Conservation (phyloP, 2,113 vertebrate genomes). For the Mohoua ochrocephala region DNA sequence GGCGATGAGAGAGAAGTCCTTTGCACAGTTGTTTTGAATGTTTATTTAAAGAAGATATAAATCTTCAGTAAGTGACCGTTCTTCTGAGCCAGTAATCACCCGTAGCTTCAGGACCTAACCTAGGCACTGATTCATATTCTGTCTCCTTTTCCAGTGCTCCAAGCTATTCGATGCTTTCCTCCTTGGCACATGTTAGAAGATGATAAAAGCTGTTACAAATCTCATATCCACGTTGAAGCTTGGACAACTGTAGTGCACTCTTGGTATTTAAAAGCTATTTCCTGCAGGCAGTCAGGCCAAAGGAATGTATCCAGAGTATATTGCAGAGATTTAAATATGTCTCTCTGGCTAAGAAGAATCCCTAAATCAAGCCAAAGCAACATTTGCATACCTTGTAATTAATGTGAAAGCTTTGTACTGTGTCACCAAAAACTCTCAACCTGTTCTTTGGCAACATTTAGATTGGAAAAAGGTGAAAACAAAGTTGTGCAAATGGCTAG, state of each 20-base stretch:
- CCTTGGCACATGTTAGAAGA: conserved; percentile 4
- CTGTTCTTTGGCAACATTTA: neutral
- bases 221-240: neutral
- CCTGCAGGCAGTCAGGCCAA: neutral
- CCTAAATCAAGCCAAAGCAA: neutral
- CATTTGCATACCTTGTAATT: neutral
- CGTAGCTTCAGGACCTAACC: neutral
- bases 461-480: neutral
- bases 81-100: neutral
- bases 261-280: conserved; percentile 45
- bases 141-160: neutral
- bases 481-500: neutral
- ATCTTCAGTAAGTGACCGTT: neutral
- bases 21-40: neutral
- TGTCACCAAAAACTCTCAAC: neutral
- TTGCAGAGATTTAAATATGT: neutral
- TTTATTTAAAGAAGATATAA: neutral
- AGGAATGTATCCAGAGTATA: neutral
- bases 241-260: neutral
- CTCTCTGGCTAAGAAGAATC: neutral
- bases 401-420: neutral
- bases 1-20: neutral
- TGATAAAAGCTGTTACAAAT: conserved; percentile 24
- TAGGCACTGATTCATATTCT: neutral
- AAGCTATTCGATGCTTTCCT: neutral